These are phyloP conservation scores for Adela reaumurella DNA, from an alignment of 2,888 invertebrate species.

Conservation along the genomic window DNA sequence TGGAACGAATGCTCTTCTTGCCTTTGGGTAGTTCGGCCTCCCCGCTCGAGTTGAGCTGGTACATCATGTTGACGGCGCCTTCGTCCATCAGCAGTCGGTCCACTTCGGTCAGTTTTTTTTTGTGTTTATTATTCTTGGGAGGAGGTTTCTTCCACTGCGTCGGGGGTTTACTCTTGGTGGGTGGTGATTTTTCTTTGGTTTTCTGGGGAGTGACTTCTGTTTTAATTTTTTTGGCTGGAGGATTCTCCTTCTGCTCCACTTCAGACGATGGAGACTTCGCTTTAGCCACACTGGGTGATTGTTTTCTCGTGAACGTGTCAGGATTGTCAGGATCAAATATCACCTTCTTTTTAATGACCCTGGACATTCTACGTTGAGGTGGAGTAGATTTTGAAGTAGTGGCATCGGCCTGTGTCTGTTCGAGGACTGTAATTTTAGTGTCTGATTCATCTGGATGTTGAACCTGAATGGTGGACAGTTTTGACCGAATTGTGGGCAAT, in stretches of 20 bases:
- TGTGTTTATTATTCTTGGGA: slow-evolving; percentile 45
- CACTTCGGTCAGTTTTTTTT: slow-evolving; percentile 64
- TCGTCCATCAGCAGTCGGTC: slow-evolving; percentile 79
- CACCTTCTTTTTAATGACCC: slow-evolving; percentile 69
- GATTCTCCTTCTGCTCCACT: not conserved
- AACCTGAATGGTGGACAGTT: too few relatives aligned
- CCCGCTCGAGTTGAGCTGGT: slow-evolving; percentile 61
- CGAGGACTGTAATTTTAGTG: too few relatives aligned
- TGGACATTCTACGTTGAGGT: slow-evolving; percentile 35
- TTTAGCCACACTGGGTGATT: not conserved
- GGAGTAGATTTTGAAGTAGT: slow-evolving; percentile 16
- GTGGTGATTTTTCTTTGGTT: slow-evolving; percentile 26
- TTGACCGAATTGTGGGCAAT: too few relatives aligned
- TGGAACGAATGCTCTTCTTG: slow-evolving; percentile 47
- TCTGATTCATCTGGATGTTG: too few relatives aligned
- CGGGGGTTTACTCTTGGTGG: slow-evolving; percentile 23
- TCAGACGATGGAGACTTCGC: not conserved
- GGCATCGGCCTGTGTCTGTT: too few relatives aligned
- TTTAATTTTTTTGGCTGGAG: slow-evolving; percentile 3
- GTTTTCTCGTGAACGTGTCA: slow-evolving; percentile 34
- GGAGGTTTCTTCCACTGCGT: slow-evolving; percentile 45
- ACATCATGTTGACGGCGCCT: slow-evolving; percentile 82
- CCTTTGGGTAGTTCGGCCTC: slow-evolving; percentile 43
- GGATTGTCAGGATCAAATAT: slow-evolving; percentile 71
- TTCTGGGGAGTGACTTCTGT: slow-evolving; percentile 6